Evolutionary conservation across 2,888 invertebrate species (phyloP).

Genomic region (Polydrusus tereticollis): DNA sequence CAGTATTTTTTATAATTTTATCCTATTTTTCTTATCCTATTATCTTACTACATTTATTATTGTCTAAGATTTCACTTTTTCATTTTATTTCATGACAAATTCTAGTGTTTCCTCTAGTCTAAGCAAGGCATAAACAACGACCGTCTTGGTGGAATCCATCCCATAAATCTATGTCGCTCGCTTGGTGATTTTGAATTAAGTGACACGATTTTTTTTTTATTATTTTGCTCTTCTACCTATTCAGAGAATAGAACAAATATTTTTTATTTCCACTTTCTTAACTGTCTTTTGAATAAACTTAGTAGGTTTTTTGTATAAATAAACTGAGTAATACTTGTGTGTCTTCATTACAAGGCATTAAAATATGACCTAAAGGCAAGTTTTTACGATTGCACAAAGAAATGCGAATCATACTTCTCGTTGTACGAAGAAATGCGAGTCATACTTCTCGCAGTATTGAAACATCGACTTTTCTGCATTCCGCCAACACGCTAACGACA

Average conservation of each 20-base stretch:
- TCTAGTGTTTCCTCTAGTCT: slow-evolving; percentile 19
- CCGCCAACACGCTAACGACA: slow-evolving; percentile 12
- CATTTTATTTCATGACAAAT: slow-evolving; percentile 13
- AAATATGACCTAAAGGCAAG: too few species aligned
- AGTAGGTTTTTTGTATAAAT: too few species aligned
- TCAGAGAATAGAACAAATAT: neutral
- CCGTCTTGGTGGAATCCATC: slow-evolving; percentile 14
- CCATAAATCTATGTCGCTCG: slow-evolving; percentile 23
- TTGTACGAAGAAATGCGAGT: neutral
- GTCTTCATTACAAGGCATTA: too few species aligned
- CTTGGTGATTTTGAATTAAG: slow-evolving; percentile 21
- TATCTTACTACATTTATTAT: too few species aligned
- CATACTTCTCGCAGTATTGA: neutral
- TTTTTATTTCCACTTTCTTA: too few species aligned
- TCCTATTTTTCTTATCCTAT: too few species aligned
- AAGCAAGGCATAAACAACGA: slow-evolving; percentile 31
- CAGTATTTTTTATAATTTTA: neutral
- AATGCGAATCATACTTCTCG: neutral
- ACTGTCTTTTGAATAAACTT: too few species aligned
- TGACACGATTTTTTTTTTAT: slow-evolving; percentile 17
- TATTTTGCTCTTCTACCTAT: neutral
- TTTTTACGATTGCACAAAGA: neutral
- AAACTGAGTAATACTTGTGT: too few species aligned
- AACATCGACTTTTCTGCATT: neutral
- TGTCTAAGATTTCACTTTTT: neutral